Evolutionary conservation across 2,113 vertebrate species (phyloP).

Genomic region (Hypocryptadius cinnamomeus): DNA sequence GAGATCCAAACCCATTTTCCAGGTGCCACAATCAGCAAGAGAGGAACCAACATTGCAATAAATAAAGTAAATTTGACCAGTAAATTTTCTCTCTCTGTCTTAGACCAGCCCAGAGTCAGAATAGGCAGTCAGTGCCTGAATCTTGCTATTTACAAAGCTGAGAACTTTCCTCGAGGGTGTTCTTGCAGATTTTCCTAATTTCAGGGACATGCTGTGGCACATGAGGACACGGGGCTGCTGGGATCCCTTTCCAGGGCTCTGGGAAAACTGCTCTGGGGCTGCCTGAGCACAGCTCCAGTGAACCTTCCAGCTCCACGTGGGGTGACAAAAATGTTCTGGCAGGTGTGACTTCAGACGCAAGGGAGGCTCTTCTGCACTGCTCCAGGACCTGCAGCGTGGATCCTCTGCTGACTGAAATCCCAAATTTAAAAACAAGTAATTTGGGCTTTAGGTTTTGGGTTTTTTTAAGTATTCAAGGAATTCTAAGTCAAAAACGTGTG

Average conservation of each 20-base stretch:
- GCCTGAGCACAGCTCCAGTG: not conserved
- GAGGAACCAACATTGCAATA: not conserved
- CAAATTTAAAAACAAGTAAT: fast-evolving
- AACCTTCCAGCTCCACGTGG: not conserved
- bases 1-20: not conserved
- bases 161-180: not conserved
- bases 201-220: not conserved
- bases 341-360: not conserved
- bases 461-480: not conserved
- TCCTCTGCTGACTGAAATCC: not conserved
- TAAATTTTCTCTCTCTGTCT: not conserved
- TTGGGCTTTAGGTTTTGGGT: fast-evolving
- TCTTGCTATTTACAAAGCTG: not conserved
- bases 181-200: not conserved
- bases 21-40: not conserved
- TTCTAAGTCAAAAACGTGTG: not conserved
- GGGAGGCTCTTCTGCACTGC: not conserved
- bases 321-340: not conserved
- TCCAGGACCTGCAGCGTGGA: not conserved
- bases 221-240: not conserved
- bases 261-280: not conserved
- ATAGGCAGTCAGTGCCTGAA: not conserved
- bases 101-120: fast-evolving
- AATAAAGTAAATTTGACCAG: not conserved
- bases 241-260: not conserved